Percentiles rank a stretch among this genome's conserved stretches.
Conservation (phyloP, 2,113 vertebrate species). For the Psilopogon haemacephalus region DNA sequence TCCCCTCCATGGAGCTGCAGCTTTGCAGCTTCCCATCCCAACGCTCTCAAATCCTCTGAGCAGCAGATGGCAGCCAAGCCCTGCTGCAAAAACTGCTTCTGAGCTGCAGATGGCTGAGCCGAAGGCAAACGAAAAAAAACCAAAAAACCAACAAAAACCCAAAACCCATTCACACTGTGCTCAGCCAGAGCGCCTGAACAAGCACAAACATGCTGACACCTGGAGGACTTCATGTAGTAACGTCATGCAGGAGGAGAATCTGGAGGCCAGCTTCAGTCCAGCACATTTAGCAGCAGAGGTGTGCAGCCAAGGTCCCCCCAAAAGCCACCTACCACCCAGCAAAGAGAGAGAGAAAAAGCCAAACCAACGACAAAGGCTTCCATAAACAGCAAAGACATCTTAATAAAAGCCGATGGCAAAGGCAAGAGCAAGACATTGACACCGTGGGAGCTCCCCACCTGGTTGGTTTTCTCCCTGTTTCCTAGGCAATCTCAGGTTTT, state of each 20-base stretch:
- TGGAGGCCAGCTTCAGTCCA: not conserved
- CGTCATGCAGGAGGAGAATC: not conserved
- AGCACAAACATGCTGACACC: slow-evolving; percentile 34
- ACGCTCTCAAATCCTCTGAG: not conserved
- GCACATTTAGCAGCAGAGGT: not conserved
- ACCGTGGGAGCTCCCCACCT: slow-evolving; percentile 1
- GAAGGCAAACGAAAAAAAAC: no score
- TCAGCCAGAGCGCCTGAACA: not conserved
- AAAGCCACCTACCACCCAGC: not conserved
- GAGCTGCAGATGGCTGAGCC: not conserved
- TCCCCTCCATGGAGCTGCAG: not conserved
- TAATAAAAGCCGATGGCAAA: not conserved
- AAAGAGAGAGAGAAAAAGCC: no score
- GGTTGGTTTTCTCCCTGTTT: not conserved
- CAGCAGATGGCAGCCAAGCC: slow-evolving; percentile 70
- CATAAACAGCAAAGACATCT: not conserved
- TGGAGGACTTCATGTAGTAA: slow-evolving; percentile 26
- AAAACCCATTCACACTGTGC: not conserved
- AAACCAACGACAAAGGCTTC: no score
- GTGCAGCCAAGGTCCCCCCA: not conserved
- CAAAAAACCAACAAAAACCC: no score
- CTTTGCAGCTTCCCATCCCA: not conserved
- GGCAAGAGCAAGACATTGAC: not conserved
- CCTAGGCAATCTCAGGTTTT: not conserved
- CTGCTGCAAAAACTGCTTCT: not conserved